Evolutionary conservation across 2,797 vertebrate genomes (phyloP).

Genomic region (Myotis planiceps): DNA sequence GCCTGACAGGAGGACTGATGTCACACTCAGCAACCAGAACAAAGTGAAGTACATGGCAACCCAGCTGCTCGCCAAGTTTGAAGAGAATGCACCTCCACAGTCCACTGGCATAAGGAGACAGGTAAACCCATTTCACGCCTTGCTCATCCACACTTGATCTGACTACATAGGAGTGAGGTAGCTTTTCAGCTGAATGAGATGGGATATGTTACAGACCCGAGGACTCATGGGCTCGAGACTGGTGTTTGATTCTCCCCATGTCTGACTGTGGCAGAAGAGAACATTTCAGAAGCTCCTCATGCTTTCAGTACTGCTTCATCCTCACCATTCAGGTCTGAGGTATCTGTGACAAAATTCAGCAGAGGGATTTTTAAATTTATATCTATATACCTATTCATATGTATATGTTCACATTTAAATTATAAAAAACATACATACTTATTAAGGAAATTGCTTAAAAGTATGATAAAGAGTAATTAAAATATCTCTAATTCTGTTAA

Average conservation of each 20-base stretch:
- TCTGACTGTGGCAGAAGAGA: neutral
- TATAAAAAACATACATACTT: neutral
- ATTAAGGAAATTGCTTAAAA: neutral
- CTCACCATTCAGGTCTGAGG: neutral
- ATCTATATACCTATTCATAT: neutral
- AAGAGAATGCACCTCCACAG: slow-evolving; percentile 94
- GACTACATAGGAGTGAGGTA: neutral
- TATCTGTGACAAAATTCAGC: neutral
- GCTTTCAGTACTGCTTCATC: neutral
- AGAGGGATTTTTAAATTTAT: neutral
- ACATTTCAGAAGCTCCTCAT: neutral
- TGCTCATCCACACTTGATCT: accelerated
- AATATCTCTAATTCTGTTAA: neutral
- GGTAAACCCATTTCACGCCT: slow-evolving; percentile 84
- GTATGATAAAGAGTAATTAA: neutral
- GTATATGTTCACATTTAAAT: neutral
- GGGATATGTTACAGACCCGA: neutral
- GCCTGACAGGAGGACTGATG: slow-evolving; percentile 91
- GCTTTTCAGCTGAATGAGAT: neutral
- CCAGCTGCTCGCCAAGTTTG: slow-evolving; percentile 97
- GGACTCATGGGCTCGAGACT: neutral
- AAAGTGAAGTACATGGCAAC: slow-evolving; percentile 99
- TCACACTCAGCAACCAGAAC: slow-evolving; percentile 91
- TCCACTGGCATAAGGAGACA: slow-evolving; percentile 92
- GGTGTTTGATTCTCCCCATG: neutral